Conservation (phyloP, 92 coral and sea anemone species). For the Epizoanthus ramosus region DNA sequence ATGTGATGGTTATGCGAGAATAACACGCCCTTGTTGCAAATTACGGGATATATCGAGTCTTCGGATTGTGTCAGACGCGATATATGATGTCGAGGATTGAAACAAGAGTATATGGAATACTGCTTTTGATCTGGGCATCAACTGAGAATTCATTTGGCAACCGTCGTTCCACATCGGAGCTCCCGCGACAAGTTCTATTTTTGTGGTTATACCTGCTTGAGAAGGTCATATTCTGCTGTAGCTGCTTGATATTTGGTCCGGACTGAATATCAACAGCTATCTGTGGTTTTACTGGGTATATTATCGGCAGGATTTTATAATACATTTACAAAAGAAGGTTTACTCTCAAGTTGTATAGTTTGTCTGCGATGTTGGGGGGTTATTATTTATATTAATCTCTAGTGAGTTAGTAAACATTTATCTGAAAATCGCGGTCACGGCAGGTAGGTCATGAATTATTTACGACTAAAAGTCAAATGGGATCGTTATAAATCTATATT, state of each 20-base stretch:
- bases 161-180: conserved; percentile 34
- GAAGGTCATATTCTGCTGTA: conserved; percentile 9
- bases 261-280: conserved; percentile 7
- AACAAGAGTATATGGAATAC: background rate
- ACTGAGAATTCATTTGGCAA: background rate
- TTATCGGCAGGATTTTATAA: too few relatives aligned
- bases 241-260: conserved; percentile 15
- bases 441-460: conserved; percentile 26
- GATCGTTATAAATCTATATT: background rate
- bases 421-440: conserved; percentile 24
- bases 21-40: background rate
- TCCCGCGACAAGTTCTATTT: conserved; percentile 10
- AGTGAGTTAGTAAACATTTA: conserved; percentile 16
- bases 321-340: too few relatives aligned
- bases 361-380: background rate
- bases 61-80: background rate
- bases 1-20: background rate
- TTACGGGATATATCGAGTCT: background rate
- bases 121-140: background rate
- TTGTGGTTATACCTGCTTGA: conserved; percentile 2
- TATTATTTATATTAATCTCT: background rate
- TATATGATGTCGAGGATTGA: background rate
- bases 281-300: background rate
- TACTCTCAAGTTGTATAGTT: background rate
- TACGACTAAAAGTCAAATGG: background rate